Base-by-base conservation (phyloP, 2,797 vertebrate genomes). In the Holocentrus rufus region DNA sequence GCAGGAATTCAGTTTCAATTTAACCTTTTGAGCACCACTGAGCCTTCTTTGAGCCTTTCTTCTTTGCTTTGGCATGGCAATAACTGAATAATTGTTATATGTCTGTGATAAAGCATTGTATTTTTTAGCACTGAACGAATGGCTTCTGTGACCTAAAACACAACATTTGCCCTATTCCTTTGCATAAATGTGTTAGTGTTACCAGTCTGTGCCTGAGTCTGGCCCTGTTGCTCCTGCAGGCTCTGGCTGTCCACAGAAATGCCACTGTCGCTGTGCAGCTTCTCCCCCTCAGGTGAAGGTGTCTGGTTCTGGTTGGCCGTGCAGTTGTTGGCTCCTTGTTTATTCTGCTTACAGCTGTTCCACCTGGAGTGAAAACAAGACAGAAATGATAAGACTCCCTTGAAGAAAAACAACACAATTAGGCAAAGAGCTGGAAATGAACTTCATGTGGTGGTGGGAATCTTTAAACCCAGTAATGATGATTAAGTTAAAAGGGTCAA, bases 261-360 rank as follows among this genome's bases (percentile, higher is more conserved):
- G 71, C 98, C 98, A 0, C 98, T 99, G 92, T 99, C 98, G 0
- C 97, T 99, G 91, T 98, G 98, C 23, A 99, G 95, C 72, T 99
- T 99, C 87, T 99, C 98, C 0, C 96, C 97, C 86, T 98, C 98
- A 0, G 97, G 96, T 0, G 97, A 98, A 0, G 97, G 96, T 0
- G 96, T 98, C 92, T 98, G 97, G 91, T 97, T 98, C 68, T 89
- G 91, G 72, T 92, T 92, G 72, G 92, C 93, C 0, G 96, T 94
- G 75, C 96, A 91, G 92, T 96, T 98, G 90, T 96, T 96, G 82
- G 95, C 95, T 0, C 94, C 96, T 70, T 98, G 97, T 67, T 99
- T 99, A 91, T 97, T 97, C 90, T 98, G 94, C 71, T 99, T 99
- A 82, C 96, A 99, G 93, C 94, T 98, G 92, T 98, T 99, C 96